These are phyloP conservation scores for Helicoverpa zea DNA, from an alignment of 1,140 invertebrate genomes.

Conservation along the genomic window DNA sequence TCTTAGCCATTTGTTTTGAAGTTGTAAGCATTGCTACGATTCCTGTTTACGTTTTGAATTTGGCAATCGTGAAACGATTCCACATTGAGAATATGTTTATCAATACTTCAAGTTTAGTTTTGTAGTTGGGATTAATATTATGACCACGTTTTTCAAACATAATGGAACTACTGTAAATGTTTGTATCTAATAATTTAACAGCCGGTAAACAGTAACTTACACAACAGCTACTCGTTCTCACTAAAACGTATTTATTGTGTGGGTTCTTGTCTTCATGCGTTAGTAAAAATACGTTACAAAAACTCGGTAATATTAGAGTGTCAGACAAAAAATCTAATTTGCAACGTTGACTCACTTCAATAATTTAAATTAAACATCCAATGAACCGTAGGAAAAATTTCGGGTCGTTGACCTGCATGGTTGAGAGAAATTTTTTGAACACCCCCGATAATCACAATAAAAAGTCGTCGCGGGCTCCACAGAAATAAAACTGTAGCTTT, in stretches of 20 bases:
- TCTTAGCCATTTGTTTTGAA: slow-evolving; percentile 44
- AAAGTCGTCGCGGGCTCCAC: slow-evolving; percentile 68
- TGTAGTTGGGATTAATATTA: slow-evolving; percentile 26
- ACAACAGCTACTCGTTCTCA: slow-evolving; percentile 28
- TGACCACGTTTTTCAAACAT: slow-evolving; percentile 31
- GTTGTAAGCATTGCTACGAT: slow-evolving; percentile 33
- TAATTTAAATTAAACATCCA: slow-evolving; percentile 66
- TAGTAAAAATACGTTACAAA: slow-evolving; percentile 41
- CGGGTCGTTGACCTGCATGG: slow-evolving; percentile 69
- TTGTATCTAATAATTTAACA: slow-evolving; percentile 43
- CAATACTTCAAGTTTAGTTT: background rate
- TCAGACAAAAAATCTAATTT: slow-evolving; percentile 44
- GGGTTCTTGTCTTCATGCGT: slow-evolving; percentile 26
- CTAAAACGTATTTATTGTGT: slow-evolving; percentile 49
- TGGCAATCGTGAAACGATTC: slow-evolving; percentile 2
- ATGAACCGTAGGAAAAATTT: slow-evolving; percentile 77
- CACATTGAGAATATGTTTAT: slow-evolving; percentile 22
- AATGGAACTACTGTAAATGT: slow-evolving; percentile 23
- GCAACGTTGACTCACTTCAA: slow-evolving; percentile 52
- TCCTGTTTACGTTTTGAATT: slow-evolving; percentile 30
- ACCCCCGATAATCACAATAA: slow-evolving; percentile 77
- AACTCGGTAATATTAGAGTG: slow-evolving; percentile 25
- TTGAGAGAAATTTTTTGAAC: slow-evolving; percentile 68
- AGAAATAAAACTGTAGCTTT: slow-evolving; percentile 72
- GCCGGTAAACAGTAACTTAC: slow-evolving; percentile 35